These are phyloP conservation scores for Polyommatus icarus DNA, from an alignment of 2,888 invertebrate genomes.

Conservation along the genomic window DNA sequence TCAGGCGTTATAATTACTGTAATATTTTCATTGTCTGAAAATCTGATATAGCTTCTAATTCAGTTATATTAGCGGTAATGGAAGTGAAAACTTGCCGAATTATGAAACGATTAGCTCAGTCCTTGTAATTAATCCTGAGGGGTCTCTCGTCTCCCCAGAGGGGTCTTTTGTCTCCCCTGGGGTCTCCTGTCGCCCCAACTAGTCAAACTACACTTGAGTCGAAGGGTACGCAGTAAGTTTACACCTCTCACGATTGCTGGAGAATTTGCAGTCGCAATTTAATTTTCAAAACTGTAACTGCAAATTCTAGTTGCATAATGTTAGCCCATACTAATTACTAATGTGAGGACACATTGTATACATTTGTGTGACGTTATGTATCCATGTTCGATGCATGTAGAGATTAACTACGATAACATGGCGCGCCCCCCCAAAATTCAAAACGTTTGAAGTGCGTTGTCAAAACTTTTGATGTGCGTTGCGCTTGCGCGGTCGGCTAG, in stretches of 20 bases:
- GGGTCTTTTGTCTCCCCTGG: not conserved
- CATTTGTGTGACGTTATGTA: too few relatives aligned
- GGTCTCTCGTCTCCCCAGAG: not conserved
- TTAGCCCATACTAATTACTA: too few relatives aligned
- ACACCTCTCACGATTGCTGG: not conserved
- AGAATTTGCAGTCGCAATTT: not conserved
- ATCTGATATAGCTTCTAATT: not conserved
- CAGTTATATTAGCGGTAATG: slow-evolving; percentile 8
- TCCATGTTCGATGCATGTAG: too few relatives aligned
- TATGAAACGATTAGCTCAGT: slow-evolving; percentile 26
- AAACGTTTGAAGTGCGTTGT: too few relatives aligned
- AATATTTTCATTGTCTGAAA: not conserved
- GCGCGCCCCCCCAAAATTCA: too few relatives aligned
- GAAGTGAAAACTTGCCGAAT: slow-evolving; percentile 10
- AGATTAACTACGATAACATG: too few relatives aligned
- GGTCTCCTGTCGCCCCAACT: not conserved
- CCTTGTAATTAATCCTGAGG: not conserved
- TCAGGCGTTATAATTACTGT: not conserved
- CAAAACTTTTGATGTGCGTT: too few relatives aligned
- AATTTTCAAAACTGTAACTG: too few relatives aligned
- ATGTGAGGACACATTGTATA: too few relatives aligned
- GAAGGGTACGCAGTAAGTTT: not conserved
- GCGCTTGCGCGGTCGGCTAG: too few relatives aligned
- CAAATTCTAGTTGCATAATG: too few relatives aligned
- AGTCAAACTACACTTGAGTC: not conserved